Percentiles rank a stretch among this genome's conserved stretches.
Evolutionary conservation across 2,113 vertebrate species (phyloP).

Genomic region (Eolophus roseicapilla): DNA sequence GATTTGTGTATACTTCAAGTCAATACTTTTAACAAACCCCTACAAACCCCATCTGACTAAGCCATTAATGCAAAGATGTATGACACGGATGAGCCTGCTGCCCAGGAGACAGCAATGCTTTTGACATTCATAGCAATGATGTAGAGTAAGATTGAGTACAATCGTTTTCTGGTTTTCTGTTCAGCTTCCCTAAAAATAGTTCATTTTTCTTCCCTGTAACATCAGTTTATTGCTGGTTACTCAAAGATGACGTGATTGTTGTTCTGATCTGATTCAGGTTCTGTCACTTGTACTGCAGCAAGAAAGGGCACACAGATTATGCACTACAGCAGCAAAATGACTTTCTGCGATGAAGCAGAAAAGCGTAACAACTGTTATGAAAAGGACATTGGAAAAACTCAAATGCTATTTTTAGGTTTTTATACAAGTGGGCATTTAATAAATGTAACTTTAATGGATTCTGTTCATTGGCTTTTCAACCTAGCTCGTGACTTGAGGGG

Average conservation of each 20-base stretch:
- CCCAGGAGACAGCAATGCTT: not conserved
- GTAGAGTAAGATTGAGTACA: not conserved
- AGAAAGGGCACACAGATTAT: constrained; percentile 57
- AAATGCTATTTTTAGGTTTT: constrained; percentile 66
- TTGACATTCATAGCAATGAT: not conserved
- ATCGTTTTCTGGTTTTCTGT: constrained; percentile 32
- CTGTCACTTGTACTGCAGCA: constrained; percentile 38
- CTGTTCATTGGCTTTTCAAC: constrained; percentile 44
- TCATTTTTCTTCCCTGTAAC: constrained; percentile 28
- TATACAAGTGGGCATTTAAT: constrained; percentile 64
- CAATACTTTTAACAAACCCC: not conserved
- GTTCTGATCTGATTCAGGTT: constrained; percentile 47
- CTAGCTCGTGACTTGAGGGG: not conserved
- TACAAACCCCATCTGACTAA: not conserved
- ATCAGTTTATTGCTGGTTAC: constrained; percentile 52
- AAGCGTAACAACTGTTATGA: constrained; percentile 64
- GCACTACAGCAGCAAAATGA: constrained; percentile 48
- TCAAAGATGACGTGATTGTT: constrained; percentile 47
- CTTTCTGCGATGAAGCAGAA: constrained; percentile 70
- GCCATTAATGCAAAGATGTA: not conserved
- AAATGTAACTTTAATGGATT: constrained; percentile 55
- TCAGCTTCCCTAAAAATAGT: constrained; percentile 45
- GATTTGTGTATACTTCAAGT: not conserved
- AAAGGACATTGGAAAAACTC: constrained; percentile 56
- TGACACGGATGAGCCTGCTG: not conserved